Conservation (phyloP, 2,888 invertebrate genomes). For the Pammene aurita region DNA sequence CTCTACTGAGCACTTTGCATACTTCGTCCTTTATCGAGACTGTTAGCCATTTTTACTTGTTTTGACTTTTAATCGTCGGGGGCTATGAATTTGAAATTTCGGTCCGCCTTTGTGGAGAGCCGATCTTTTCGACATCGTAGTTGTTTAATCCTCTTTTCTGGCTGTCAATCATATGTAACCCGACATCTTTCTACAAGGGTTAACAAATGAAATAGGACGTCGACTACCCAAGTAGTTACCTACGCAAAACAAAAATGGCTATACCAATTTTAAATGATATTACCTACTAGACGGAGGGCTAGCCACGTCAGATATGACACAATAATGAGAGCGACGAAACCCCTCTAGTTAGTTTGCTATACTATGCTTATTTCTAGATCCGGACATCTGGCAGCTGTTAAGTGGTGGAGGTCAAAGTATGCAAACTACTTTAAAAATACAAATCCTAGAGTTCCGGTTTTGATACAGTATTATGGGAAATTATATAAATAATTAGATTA, state of each 20-base stretch:
- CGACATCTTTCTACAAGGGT: not conserved
- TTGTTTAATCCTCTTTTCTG: not conserved
- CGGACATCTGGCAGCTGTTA: too few species aligned
- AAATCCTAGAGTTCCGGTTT: too few species aligned
- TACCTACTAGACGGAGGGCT: too few species aligned
- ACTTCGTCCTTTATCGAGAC: slow-evolving; percentile 53
- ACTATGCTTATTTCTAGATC: too few species aligned
- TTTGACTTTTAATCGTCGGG: slow-evolving; percentile 41
- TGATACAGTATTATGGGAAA: too few species aligned
- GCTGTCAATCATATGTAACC: slow-evolving; percentile 1
- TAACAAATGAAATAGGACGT: not conserved
- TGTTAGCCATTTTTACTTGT: slow-evolving; percentile 47
- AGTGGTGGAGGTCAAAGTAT: too few species aligned
- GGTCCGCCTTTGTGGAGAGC: slow-evolving; percentile 22
- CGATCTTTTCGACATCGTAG: slow-evolving; percentile 22
- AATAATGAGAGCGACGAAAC: too few species aligned
- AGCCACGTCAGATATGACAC: too few species aligned
- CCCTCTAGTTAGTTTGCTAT: too few species aligned
- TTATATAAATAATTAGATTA: too few species aligned
- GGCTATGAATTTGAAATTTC: slow-evolving; percentile 42
- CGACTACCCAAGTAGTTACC: not conserved
- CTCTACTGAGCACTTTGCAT: slow-evolving; percentile 49
- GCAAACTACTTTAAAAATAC: too few species aligned
- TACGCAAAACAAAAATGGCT: not conserved
- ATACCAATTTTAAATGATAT: too few species aligned